These are phyloP conservation scores for Bombus sylvicola DNA, from an alignment of 1,140 invertebrate genomes.

Conservation along the genomic window DNA sequence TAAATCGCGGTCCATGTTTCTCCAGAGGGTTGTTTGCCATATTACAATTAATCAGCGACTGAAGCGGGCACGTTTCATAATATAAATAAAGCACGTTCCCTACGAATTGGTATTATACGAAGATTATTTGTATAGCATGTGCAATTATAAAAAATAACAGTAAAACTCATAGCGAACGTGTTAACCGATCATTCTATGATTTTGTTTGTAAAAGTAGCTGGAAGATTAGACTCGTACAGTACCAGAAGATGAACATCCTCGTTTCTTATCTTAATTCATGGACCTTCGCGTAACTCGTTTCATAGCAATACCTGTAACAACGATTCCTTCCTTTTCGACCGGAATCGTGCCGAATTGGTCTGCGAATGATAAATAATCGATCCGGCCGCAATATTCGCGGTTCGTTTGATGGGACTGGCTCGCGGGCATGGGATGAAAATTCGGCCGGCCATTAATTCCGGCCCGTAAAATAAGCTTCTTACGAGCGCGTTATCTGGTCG, in stretches of 20 bases:
- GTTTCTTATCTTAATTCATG: neutral
- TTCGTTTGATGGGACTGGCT: neutral
- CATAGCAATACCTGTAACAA: neutral
- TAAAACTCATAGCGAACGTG: no score
- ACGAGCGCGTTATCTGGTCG: slow-evolving; percentile 34
- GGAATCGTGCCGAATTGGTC: neutral
- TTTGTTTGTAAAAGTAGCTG: no score
- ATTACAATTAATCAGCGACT: slow-evolving; percentile 6
- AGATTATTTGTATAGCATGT: no score
- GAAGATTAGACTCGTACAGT: no score
- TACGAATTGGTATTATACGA: neutral
- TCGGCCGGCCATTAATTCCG: slow-evolving; percentile 17
- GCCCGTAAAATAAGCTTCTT: slow-evolving; percentile 42
- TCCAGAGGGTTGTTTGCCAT: neutral
- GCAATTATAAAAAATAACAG: no score
- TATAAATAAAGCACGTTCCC: neutral
- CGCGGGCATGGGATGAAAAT: slow-evolving; percentile 16
- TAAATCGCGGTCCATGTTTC: neutral
- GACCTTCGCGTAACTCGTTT: neutral
- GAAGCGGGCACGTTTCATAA: no score
- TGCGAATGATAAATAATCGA: neutral
- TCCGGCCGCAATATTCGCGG: neutral
- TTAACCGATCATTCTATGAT: no score
- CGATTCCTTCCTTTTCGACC: neutral
- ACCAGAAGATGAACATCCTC: neutral